phyloP scores from a whole-genome alignment of 2,888 invertebrate species.

The Thecophora atra region DNA sequence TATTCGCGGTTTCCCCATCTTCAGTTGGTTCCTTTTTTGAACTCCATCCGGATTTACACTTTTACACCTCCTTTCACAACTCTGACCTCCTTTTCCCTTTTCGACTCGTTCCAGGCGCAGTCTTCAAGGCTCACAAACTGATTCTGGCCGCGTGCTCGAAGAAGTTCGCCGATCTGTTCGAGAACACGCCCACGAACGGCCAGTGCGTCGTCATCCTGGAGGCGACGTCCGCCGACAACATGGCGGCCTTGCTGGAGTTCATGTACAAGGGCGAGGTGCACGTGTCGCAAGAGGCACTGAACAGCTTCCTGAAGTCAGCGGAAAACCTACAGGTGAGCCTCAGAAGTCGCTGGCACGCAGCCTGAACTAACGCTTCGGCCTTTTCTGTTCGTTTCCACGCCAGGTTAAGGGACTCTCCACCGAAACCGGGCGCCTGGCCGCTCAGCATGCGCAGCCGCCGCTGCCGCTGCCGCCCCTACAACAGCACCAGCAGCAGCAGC shows the following conservation, averaged over 20 bases:
- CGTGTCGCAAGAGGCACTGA: conserved; percentile 89
- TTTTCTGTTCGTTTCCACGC: conserved; percentile 35
- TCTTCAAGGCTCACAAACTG: conserved; percentile 90
- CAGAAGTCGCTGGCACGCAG: too few relatives aligned
- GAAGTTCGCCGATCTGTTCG: conserved; percentile 90
- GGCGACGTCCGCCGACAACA: conserved; percentile 88
- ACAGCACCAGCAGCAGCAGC: conserved; percentile 50
- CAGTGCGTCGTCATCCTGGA: conserved; percentile 88
- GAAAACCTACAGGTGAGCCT: conserved; percentile 92
- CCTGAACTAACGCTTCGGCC: conserved; percentile 17
- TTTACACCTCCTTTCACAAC: background rate
- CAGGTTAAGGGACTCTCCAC: conserved; percentile 82
- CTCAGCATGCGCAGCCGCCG: conserved; percentile 62
- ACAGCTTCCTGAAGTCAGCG: conserved; percentile 90
- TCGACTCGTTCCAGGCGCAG: conserved; percentile 74
- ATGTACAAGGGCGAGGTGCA: conserved; percentile 96
- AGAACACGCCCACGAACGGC: conserved; percentile 76
- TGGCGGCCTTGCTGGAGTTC: conserved; percentile 90
- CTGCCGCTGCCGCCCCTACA: conserved; percentile 43
- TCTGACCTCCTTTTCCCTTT: background rate
- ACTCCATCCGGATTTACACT: background rate
- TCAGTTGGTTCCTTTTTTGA: too few relatives aligned
- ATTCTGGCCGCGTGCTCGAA: conserved; percentile 93
- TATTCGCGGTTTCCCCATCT: background rate
- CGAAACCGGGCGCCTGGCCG: conserved; percentile 71